Conservation (phyloP, 2,113 vertebrate genomes). For the Lichenostomus cassidix region DNA sequence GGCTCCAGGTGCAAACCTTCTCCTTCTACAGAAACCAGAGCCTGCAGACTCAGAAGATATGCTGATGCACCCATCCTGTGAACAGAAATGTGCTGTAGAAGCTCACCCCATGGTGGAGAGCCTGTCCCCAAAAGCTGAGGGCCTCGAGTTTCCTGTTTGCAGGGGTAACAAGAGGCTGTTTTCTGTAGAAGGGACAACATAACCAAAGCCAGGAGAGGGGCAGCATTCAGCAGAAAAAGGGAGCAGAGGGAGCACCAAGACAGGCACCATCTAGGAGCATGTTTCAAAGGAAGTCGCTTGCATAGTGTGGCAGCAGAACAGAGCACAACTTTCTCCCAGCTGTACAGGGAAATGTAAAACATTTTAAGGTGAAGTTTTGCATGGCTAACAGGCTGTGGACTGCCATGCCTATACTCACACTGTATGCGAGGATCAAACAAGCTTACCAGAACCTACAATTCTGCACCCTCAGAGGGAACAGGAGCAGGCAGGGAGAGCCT, state of each 20-base stretch:
- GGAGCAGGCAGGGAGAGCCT: background rate
- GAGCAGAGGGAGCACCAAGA: background rate
- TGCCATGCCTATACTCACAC: background rate
- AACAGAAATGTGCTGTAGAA: background rate
- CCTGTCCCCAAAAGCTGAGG: background rate
- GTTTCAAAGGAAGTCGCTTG: background rate
- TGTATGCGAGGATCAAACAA: background rate
- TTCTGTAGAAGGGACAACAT: background rate
- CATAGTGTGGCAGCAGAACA: background rate
- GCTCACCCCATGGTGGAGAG: accelerated
- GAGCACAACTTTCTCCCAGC: background rate
- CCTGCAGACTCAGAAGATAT: background rate
- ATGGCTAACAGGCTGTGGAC: background rate
- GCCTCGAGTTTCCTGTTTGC: background rate
- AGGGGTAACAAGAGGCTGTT: background rate
- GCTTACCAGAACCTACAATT: background rate
- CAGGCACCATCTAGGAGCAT: background rate
- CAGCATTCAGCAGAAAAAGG: background rate
- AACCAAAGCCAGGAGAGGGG: background rate
- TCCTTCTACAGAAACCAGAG: background rate
- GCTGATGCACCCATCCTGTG: background rate
- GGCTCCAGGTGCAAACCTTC: background rate
- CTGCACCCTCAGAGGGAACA: background rate
- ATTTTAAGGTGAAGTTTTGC: background rate
- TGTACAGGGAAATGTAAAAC: background rate